Evolutionary conservation across 2,888 invertebrate genomes (phyloP).

Genomic region (Drosophila cracens): DNA sequence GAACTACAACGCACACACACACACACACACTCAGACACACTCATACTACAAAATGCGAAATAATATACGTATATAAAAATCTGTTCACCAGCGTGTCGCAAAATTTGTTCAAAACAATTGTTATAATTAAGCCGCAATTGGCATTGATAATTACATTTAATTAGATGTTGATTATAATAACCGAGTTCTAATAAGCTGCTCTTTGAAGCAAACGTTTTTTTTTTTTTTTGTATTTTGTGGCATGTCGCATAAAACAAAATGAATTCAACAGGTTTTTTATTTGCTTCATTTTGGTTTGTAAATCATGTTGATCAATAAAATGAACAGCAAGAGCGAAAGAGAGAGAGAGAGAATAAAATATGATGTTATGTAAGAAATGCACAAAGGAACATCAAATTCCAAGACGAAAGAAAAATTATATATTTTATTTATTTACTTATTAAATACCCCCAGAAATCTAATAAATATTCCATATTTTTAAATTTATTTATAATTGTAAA

Average conservation of each 20-base stretch:
- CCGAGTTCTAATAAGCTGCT: background rate
- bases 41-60: background rate
- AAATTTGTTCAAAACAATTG: slow-evolving; percentile 10
- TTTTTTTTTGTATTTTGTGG: background rate
- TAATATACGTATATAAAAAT: background rate
- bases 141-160: slow-evolving; percentile 14
- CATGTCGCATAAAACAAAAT: background rate
- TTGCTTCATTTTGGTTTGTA: background rate
- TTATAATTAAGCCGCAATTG: slow-evolving; percentile 26
- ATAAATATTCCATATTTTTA: too few relatives aligned
- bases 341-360: background rate
- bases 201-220: background rate
- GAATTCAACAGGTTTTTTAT: background rate
- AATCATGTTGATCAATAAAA: background rate
- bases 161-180: slow-evolving; percentile 1
- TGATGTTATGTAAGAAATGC: background rate
- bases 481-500: too few relatives aligned
- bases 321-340: background rate
- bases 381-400: background rate
- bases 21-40: background rate
- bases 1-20: background rate
- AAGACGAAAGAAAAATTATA: too few relatives aligned
- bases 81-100: slow-evolving; percentile 28
- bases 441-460: too few relatives aligned
- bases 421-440: too few relatives aligned